These are phyloP conservation scores for Chloropsis cyanopogon DNA, from an alignment of 2,113 vertebrate genomes.

Conservation along the genomic window DNA sequence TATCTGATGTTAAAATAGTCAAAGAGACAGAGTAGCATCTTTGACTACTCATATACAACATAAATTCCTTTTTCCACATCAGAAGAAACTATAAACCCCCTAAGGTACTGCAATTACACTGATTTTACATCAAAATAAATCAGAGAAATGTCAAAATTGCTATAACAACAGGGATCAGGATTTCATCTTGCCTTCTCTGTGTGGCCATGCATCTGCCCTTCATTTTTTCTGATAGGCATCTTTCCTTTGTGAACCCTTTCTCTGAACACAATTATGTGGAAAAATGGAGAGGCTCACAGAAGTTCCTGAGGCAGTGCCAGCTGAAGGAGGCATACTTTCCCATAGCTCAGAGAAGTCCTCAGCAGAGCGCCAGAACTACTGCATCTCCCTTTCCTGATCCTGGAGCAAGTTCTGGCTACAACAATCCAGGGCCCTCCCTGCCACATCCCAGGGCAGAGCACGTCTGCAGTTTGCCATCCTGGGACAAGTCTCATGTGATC, in stretches of 20 bases:
- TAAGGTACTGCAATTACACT: background rate
- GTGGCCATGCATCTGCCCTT: accelerated
- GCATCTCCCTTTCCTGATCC: background rate
- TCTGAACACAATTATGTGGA: background rate
- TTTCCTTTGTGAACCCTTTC: background rate
- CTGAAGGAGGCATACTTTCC: background rate
- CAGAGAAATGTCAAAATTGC: background rate
- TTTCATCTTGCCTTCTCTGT: background rate
- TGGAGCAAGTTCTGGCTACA: background rate
- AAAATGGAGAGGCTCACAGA: background rate
- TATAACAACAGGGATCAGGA: background rate
- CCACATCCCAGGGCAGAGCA: background rate
- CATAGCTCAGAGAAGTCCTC: background rate
- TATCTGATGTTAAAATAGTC: background rate
- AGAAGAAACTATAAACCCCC: background rate
- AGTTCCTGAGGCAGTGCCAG: background rate
- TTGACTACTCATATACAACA: background rate
- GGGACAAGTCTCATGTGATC: background rate
- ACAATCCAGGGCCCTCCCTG: background rate
- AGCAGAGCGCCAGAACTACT: background rate
- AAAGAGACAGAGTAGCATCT: background rate
- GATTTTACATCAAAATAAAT: background rate
- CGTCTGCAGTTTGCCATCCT: background rate
- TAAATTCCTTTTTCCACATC: background rate
- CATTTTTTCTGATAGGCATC: background rate